Evolutionary conservation across 2,797 vertebrate species (phyloP).

Genomic region (Acanthurus tractus): DNA sequence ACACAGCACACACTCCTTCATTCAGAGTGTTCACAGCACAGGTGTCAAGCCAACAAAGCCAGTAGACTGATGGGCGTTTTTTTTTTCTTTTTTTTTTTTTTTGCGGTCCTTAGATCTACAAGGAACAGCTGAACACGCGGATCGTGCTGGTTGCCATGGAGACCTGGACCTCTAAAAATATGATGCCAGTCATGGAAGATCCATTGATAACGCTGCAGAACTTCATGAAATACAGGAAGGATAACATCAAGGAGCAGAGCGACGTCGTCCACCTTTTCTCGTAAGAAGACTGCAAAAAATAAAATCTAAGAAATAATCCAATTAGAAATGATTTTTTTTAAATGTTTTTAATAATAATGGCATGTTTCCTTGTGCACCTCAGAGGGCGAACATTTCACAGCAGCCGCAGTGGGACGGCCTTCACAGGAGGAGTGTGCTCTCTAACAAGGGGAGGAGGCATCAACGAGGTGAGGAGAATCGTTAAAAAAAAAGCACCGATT

Average conservation of each 20-base stretch:
- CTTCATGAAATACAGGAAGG: conserved; percentile 92
- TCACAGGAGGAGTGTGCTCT: conserved; percentile 92
- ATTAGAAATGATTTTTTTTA: no score
- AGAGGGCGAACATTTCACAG: conserved; percentile 94
- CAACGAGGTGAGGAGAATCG: conserved; percentile 90
- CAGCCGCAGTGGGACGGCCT: conserved; percentile 92
- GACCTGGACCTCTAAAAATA: conserved; percentile 92
- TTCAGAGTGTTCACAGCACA: conserved; percentile 20
- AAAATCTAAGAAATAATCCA: neutral
- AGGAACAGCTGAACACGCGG: conserved; percentile 95
- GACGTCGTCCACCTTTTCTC: conserved; percentile 94
- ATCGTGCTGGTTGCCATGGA: conserved; percentile 97
- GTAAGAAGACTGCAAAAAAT: conserved; percentile 79
- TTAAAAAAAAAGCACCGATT: no score
- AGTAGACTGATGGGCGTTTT: conserved; percentile 16
- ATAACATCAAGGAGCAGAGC: conserved; percentile 89
- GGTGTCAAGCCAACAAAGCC: conserved; percentile 20
- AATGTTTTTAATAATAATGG: neutral
- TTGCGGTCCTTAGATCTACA: conserved; percentile 88
- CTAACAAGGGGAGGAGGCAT: conserved; percentile 88
- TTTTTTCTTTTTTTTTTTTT: neutral
- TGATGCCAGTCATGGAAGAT: conserved; percentile 89
- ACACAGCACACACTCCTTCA: neutral
- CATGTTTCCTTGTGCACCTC: conserved; percentile 39
- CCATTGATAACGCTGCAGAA: conserved; percentile 90